Evolutionary conservation across 2,888 invertebrate species (phyloP).

Genomic region (Loripinus fragilis): DNA sequence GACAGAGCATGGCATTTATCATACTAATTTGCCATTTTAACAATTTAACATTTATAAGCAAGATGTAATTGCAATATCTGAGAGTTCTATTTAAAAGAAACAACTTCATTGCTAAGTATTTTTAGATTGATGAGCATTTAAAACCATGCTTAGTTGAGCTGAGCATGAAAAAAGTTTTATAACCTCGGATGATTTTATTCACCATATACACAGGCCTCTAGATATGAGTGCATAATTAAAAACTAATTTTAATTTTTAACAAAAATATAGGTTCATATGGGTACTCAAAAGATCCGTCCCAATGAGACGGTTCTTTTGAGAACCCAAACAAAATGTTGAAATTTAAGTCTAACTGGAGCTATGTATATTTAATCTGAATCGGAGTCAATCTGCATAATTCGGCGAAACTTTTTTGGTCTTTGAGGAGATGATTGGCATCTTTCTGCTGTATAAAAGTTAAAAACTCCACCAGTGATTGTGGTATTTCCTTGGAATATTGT

Average conservation of each 20-base stretch:
- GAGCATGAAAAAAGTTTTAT: no score
- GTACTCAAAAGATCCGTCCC: background rate
- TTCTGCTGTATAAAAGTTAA: conserved; percentile 21
- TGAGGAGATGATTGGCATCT: background rate
- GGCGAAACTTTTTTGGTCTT: background rate
- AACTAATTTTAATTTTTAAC: background rate
- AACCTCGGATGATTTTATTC: no score
- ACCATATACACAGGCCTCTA: background rate
- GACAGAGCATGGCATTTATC: no score
- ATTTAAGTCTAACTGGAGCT: background rate
- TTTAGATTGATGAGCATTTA: no score
- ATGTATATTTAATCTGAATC: background rate
- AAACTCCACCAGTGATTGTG: conserved; percentile 14
- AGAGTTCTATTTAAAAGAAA: no score
- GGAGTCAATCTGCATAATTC: background rate
- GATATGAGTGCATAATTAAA: background rate
- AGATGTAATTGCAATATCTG: background rate
- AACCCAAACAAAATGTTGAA: background rate
- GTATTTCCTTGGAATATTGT: conserved; percentile 22
- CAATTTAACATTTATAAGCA: background rate
- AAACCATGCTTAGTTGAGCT: no score
- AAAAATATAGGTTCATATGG: background rate
- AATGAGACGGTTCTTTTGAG: background rate
- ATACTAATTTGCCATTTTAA: no score
- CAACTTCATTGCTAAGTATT: no score